Conservation (phyloP, 2,113 vertebrate species). For the Camelus dromedarius region DNA sequence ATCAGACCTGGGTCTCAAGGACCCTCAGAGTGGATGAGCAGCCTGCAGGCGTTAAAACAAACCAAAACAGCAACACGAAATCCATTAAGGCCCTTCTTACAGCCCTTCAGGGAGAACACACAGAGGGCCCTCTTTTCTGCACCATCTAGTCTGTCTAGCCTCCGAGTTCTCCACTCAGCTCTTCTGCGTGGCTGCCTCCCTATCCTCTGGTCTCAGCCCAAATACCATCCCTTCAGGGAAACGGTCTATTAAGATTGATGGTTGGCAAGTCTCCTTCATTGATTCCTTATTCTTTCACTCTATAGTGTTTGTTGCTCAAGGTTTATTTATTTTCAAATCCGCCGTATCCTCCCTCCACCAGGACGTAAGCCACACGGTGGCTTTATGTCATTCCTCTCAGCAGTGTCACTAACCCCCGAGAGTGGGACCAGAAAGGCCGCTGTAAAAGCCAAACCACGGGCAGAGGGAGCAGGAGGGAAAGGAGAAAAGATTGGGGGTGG, state of each 20-base stretch:
- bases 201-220: background rate
- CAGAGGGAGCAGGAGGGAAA: background rate
- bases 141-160: background rate
- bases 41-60: background rate
- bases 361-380: background rate
- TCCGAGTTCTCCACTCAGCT: background rate
- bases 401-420: background rate
- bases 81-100: background rate
- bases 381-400: background rate
- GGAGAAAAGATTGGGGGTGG: background rate
- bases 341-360: background rate
- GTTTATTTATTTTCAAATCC: slow-evolving; percentile 30
- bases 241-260: slow-evolving; percentile 1
- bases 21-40: background rate
- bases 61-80: background rate
- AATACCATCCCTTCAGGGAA: background rate
- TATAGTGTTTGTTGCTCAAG: background rate
- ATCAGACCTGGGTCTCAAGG: slow-evolving; percentile 15
- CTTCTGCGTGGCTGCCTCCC: background rate
- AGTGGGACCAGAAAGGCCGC: background rate
- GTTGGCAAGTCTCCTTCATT: background rate
- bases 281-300: background rate
- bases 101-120: background rate
- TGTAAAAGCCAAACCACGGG: background rate
- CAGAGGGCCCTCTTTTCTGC: background rate